phyloP scores from a whole-genome alignment of 2,888 invertebrate genomes.

The Cepaea hortensis region DNA sequence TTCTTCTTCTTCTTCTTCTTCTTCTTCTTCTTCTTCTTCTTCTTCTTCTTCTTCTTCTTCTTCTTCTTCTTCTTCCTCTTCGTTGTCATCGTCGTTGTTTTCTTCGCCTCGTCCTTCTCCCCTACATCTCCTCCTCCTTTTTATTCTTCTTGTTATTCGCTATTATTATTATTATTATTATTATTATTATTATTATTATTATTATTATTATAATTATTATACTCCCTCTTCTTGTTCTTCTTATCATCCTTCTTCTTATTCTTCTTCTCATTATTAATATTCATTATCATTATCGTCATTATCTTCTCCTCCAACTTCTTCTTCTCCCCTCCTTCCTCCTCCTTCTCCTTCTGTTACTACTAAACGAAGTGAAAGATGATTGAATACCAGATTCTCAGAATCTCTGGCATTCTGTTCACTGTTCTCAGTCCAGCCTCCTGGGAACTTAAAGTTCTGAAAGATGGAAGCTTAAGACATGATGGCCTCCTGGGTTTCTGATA shows the following conservation, averaged over 20 bases:
- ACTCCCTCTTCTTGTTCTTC: not conserved
- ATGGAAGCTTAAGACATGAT: not conserved
- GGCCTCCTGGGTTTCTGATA: too few relatives aligned
- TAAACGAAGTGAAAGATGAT: not conserved
- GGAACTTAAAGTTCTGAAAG: too few relatives aligned
- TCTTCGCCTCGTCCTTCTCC: not conserved
- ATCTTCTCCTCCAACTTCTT: not conserved
- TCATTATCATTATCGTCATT: too few relatives aligned
- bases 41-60: slow-evolving; percentile 5
- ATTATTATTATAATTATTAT: not conserved
- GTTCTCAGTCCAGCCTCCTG: too few relatives aligned
- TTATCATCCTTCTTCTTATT: not conserved
- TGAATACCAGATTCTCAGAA: too few relatives aligned
- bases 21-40: slow-evolving; percentile 5
- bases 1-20: slow-evolving; percentile 15
- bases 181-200: not conserved
- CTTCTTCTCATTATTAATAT: too few relatives aligned
- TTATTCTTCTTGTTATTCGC: not conserved
- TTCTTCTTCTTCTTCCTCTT: not conserved
- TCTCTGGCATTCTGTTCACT: too few relatives aligned
- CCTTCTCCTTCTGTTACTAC: not conserved
- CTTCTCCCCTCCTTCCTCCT: not conserved
- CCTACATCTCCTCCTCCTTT: not conserved
- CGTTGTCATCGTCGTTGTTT: not conserved
- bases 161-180: not conserved